phyloP scores from a whole-genome alignment of 2,113 vertebrate genomes.

The Fulica atra region DNA sequence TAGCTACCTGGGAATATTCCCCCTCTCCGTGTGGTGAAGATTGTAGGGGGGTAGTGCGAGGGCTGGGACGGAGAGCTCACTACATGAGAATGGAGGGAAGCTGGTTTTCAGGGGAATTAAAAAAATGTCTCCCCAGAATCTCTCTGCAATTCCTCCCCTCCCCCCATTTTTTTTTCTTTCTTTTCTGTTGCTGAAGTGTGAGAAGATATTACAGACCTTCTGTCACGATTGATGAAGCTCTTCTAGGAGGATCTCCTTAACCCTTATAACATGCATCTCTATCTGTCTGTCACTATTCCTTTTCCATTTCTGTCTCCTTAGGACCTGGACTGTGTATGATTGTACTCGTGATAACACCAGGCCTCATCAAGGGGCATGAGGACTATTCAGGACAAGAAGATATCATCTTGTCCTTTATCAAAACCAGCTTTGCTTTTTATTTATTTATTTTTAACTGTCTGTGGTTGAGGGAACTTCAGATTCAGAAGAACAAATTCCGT shows the following conservation, averaged over 20 bases:
- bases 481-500: neutral
- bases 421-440: conserved; percentile 45
- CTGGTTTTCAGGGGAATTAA: conserved; percentile 16
- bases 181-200: conserved; percentile 49
- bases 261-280: neutral
- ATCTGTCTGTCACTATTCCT: conserved; percentile 62
- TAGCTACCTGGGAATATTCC: neutral
- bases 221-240: conserved; percentile 33
- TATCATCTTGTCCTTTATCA: conserved; percentile 51
- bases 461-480: conserved; percentile 10
- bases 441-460: conserved; percentile 28
- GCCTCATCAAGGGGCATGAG: conserved; percentile 17
- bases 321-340: conserved; percentile 50
- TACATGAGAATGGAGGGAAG: neutral
- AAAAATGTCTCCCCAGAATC: conserved; percentile 33
- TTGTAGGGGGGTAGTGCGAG: neutral
- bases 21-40: neutral
- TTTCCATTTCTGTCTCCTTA: conserved; percentile 69
- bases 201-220: conserved; percentile 40
- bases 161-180: neutral
- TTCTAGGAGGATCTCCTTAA: conserved; percentile 45
- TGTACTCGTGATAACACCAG: conserved; percentile 56
- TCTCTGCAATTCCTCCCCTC: conserved; percentile 27
- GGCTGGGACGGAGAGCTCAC: neutral
- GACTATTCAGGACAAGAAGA: conserved; percentile 51